Conservation (phyloP, 1,140 invertebrate genomes). For the Drosophila nasuta region DNA sequence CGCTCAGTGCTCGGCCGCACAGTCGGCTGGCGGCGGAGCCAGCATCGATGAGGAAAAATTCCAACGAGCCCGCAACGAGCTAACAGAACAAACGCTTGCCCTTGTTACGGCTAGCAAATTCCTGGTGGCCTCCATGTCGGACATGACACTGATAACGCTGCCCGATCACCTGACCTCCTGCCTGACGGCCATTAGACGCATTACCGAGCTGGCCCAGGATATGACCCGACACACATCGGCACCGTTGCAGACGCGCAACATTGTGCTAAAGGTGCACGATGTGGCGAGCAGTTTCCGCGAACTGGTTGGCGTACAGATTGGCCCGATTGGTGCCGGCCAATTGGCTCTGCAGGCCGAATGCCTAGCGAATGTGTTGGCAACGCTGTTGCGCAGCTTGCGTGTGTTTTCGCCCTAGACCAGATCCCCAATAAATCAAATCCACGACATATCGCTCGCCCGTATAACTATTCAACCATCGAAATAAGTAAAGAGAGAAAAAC, state of each 20-base stretch:
- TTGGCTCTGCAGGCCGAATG: constrained; percentile 91
- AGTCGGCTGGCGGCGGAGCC: constrained; percentile 89
- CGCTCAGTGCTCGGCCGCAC: constrained; percentile 88
- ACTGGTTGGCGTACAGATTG: constrained; percentile 88
- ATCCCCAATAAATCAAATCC: constrained; percentile 18
- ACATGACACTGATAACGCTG: constrained; percentile 86
- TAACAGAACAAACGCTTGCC: constrained; percentile 92
- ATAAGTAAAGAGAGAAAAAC: background rate
- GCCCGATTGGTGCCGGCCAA: constrained; percentile 86
- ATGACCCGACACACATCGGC: constrained; percentile 91
- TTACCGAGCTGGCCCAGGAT: constrained; percentile 90
- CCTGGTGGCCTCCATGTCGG: constrained; percentile 92
- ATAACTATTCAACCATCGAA: constrained; percentile 56
- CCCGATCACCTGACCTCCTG: constrained; percentile 90
- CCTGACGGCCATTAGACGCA: constrained; percentile 88
- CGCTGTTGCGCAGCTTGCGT: constrained; percentile 91
- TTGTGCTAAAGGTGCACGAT: constrained; percentile 92
- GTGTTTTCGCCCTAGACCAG: constrained; percentile 89
- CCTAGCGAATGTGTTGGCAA: constrained; percentile 92
- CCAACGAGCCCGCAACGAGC: constrained; percentile 89
- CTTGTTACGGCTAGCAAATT: constrained; percentile 93
- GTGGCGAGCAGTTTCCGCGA: constrained; percentile 92
- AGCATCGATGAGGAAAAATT: constrained; percentile 91
- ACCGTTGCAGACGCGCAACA: constrained; percentile 91
- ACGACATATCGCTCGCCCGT: constrained; percentile 61